Base-by-base conservation (phyloP, 2,888 invertebrate genomes). In the Philereme transversata region DNA sequence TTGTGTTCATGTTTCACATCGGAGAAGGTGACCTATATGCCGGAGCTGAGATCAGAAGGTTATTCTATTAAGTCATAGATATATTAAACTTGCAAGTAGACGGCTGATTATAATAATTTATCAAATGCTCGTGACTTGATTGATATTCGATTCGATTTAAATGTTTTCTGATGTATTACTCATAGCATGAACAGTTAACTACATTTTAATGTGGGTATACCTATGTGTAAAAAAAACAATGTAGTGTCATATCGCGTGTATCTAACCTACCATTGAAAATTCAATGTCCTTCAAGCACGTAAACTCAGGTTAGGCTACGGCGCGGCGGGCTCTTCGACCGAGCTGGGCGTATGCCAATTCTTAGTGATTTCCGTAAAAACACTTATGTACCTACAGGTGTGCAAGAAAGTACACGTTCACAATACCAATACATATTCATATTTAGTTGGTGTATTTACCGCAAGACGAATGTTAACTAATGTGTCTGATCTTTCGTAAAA, bases 61-160 rank as follows among this genome's bases (percentile, higher is more conserved):
- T 43, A 54, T 57, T 49, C 10, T 41, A 11, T 57, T 54, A 62
- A 45, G 62, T 63, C 62, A 63, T 56, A 56, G 59, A 58, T 45
- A 46, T 49, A 62, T 49, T 59, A 56, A 56, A 35, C 38, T 46
- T 22, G 36, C 36, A 63, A 58, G 35, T 52, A 50, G 49, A 46
- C 56, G 33, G 47, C 43, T 57, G 55, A 58, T 56, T 52, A 46
- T 10, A 52, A 52, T 59, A 59, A 56, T 56, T 50, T 56, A 63
- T 63, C 59, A 59, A 49, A 47, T 56, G 55, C 44, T 59, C 63
- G 63, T 63, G 56, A 63, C 63, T 63, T 59, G 63, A 63, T 63
- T 56, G 52, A 59, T 63, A 63, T 59, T 59, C 45, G 55, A 56
- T 59, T 63, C 11, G 45, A 58, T 55, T 58, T 46, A 41, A 63